These are phyloP conservation scores for Chrysocyon brachyurus DNA, from an alignment of 2,797 vertebrate species.

Conservation along the genomic window DNA sequence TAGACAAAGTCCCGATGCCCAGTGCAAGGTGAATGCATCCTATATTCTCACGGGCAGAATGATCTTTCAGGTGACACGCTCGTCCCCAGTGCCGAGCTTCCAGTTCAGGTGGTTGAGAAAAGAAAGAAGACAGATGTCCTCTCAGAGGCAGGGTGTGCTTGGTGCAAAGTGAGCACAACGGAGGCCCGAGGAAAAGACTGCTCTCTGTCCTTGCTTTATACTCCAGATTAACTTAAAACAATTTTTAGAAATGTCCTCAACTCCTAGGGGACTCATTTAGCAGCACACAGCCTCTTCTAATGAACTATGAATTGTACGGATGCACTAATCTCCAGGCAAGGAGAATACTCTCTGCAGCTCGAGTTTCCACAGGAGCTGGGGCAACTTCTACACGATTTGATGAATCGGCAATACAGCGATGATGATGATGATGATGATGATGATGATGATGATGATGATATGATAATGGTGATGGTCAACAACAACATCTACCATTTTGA, in stretches of 20 bases:
- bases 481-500: background rate
- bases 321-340: slow-evolving; percentile 47
- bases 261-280: slow-evolving; percentile 75
- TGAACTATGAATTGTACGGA: background rate
- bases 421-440: background rate
- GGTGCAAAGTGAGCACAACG: background rate
- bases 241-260: slow-evolving; percentile 64
- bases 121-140: background rate
- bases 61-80: background rate
- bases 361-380: background rate
- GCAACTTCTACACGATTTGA: background rate
- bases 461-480: background rate
- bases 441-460: background rate
- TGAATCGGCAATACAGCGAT: background rate
- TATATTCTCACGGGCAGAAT: background rate
- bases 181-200: slow-evolving; percentile 26
- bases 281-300: slow-evolving; percentile 56
- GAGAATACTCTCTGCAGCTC: background rate
- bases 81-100: background rate
- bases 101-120: background rate
- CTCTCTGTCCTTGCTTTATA: slow-evolving; percentile 60
- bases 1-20: background rate
- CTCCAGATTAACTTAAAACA: slow-evolving; percentile 56
- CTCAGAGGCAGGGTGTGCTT: background rate
- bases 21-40: background rate